Conservation (phyloP, 2,113 vertebrate species). For the Stigmatopora argus region DNA sequence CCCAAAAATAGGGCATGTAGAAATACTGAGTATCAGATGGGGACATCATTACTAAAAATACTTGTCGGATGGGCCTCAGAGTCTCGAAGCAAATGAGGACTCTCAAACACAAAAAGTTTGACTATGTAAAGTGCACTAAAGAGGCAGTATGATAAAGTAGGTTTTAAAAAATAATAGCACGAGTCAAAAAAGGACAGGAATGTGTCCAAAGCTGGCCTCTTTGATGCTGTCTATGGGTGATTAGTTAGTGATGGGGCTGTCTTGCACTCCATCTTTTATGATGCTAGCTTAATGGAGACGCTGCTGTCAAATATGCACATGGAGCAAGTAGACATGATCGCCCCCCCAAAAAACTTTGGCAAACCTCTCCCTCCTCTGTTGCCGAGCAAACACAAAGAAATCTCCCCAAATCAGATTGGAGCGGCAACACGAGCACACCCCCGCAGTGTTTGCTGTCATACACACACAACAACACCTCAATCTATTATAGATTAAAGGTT, state of each 20-base stretch:
- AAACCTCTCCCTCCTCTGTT: conserved; percentile 1
- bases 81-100: neutral
- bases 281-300: conserved; percentile 52
- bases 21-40: too few relatives aligned
- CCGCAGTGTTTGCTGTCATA: conserved; percentile 50
- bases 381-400: conserved; percentile 14
- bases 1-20: too few relatives aligned
- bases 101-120: conserved; percentile 5
- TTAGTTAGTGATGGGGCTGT: conserved; percentile 56
- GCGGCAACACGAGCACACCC: conserved; percentile 6
- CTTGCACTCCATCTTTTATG: conserved; percentile 52
- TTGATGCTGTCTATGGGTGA: conserved; percentile 46
- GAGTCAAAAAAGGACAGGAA: conserved; percentile 29
- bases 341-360: conserved; percentile 12
- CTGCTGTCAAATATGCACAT: conserved; percentile 22
- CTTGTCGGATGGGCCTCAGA: neutral
- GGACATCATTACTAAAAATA: too few relatives aligned
- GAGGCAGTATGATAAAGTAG: conserved; percentile 17
- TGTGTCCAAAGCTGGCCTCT: conserved; percentile 40
- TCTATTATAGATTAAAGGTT: conserved; percentile 63
- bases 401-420: conserved; percentile 5
- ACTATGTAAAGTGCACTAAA: conserved; percentile 12
- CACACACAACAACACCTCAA: conserved; percentile 50
- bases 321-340: conserved; percentile 15
- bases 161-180: neutral